Conservation (phyloP, 2,888 invertebrate genomes). For the Aspidiotus destructor region DNA sequence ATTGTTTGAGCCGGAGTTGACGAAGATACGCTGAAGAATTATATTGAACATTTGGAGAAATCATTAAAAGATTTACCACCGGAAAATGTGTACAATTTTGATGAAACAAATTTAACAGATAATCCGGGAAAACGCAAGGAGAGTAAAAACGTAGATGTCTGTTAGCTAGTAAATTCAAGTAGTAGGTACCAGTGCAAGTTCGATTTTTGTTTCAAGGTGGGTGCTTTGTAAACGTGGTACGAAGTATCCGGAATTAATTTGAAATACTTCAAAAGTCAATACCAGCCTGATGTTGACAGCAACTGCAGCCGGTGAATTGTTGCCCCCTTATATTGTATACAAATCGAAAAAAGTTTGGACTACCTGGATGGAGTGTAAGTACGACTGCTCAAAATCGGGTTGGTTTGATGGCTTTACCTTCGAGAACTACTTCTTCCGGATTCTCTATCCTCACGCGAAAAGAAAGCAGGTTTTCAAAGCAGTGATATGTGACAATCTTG, state of each 20-base stretch:
- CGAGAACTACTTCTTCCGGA: conserved; percentile 16
- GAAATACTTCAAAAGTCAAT: conserved; percentile 39
- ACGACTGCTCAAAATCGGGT: conserved; percentile 29
- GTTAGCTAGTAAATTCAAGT: too few relatives aligned
- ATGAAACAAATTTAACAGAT: neutral
- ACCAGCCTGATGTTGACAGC: conserved; percentile 41
- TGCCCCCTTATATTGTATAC: conserved; percentile 42
- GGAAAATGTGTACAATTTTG: neutral
- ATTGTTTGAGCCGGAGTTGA: neutral
- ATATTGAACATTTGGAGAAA: neutral
- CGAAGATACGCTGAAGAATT: neutral
- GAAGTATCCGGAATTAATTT: conserved; percentile 40
- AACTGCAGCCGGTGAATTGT: conserved; percentile 39
- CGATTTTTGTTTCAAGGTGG: too few relatives aligned
- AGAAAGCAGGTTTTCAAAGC: conserved; percentile 37
- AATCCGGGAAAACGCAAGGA: neutral
- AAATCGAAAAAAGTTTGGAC: conserved; percentile 38
- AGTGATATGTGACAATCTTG: conserved; percentile 41
- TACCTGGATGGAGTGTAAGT: conserved; percentile 37
- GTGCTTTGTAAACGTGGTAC: conserved; percentile 37
- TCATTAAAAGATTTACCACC: neutral
- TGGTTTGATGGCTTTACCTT: conserved; percentile 34
- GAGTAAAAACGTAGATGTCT: too few relatives aligned
- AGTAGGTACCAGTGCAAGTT: too few relatives aligned
- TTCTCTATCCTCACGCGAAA: conserved; percentile 9